A percentile compares a stretch with the other conserved stretches of the same genome.
Conservation (phyloP, 2,888 invertebrate genomes). For the Myopa tessellatipennis region DNA sequence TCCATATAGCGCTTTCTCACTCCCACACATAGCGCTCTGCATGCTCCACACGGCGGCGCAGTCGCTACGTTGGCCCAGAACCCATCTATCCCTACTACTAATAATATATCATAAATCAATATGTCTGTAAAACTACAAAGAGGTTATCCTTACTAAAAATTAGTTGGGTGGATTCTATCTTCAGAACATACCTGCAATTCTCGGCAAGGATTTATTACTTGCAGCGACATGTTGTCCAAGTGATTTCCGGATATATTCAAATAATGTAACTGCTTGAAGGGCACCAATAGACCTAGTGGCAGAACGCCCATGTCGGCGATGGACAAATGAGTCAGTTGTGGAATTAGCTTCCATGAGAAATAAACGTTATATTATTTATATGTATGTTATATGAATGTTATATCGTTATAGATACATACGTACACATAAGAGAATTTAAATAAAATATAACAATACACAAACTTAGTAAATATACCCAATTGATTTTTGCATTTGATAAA, state of each 20-base stretch:
- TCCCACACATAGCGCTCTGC: too few species aligned
- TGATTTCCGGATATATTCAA: conserved; percentile 82
- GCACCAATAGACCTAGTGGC: conserved; percentile 65
- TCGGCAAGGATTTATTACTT: conserved; percentile 67
- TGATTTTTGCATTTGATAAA: too few species aligned
- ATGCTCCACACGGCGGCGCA: too few species aligned
- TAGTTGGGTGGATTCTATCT: too few species aligned
- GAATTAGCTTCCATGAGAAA: conserved; percentile 59
- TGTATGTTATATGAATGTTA: too few species aligned
- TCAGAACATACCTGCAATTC: conserved; percentile 63
- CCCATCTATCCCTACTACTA: neutral
- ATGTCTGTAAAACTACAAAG: neutral
- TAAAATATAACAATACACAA: too few species aligned
- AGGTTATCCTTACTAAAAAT: neutral
- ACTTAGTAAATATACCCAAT: too few species aligned
- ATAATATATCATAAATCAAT: neutral
- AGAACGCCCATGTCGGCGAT: conserved; percentile 68
- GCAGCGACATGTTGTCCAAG: conserved; percentile 69
- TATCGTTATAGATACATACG: too few species aligned
- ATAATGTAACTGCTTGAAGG: conserved; percentile 71
- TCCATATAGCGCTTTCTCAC: too few species aligned
- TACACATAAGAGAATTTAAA: too few species aligned
- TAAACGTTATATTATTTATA: neutral
- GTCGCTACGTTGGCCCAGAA: too few species aligned
- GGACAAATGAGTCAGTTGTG: conserved; percentile 65